These are phyloP conservation scores for Epinephelus fuscoguttatus DNA, from an alignment of 2,113 vertebrate species.

Conservation along the genomic window DNA sequence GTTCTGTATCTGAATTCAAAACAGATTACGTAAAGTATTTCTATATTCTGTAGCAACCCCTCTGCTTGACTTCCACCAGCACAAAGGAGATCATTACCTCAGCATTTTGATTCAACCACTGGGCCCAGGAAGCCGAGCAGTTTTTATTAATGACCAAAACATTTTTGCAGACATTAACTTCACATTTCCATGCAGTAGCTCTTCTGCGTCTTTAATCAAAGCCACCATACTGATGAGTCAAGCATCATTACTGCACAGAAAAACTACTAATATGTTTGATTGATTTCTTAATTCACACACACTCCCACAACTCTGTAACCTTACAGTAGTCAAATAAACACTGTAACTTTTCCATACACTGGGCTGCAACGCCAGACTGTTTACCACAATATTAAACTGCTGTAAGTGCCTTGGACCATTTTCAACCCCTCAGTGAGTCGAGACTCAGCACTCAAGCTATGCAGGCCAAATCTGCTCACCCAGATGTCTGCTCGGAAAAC, in stretches of 20 bases:
- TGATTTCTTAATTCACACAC: not conserved
- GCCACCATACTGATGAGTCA: not conserved
- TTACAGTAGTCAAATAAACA: not conserved
- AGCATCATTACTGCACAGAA: slow-evolving; percentile 19
- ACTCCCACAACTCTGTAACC: not conserved
- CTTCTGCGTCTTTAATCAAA: slow-evolving; percentile 20
- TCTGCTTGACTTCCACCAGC: slow-evolving; percentile 68
- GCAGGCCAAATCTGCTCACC: slow-evolving; percentile 56
- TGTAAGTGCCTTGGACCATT: slow-evolving; percentile 22
- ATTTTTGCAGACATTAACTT: slow-evolving; percentile 48
- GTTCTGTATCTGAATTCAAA: slow-evolving; percentile 72
- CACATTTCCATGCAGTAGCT: slow-evolving; percentile 18
- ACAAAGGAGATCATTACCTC: slow-evolving; percentile 72
- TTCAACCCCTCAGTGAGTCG: slow-evolving; percentile 33
- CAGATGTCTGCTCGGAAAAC: slow-evolving; percentile 77
- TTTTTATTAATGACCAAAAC: slow-evolving; percentile 61
- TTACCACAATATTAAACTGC: slow-evolving; percentile 19
- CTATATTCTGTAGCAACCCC: slow-evolving; percentile 68
- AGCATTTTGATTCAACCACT: slow-evolving; percentile 60
- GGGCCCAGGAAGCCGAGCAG: slow-evolving; percentile 46
- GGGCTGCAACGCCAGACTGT: slow-evolving; percentile 8
- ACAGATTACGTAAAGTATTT: slow-evolving; percentile 76
- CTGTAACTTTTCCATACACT: not conserved
- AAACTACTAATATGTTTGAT: not conserved
- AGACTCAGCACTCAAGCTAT: slow-evolving; percentile 44